Percentiles rank a stretch among this genome's conserved stretches.
Evolutionary conservation across 2,113 vertebrate genomes (phyloP).

Genomic region (Bettongia penicillata): DNA sequence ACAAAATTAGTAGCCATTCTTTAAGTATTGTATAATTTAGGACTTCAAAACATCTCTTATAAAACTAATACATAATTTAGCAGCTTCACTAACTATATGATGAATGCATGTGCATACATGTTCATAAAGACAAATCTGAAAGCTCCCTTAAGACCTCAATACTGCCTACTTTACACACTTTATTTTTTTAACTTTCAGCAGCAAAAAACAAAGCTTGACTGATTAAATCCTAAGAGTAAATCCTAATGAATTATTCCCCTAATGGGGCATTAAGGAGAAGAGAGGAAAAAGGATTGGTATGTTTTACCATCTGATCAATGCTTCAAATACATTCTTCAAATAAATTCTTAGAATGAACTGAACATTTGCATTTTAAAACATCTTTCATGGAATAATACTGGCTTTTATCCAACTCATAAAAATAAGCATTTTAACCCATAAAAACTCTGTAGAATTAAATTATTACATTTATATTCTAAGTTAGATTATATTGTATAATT

Average conservation of each 20-base stretch:
- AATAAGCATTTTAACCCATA: not conserved
- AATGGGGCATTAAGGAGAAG: not conserved
- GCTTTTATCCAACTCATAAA: not conserved
- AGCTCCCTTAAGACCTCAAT: not conserved
- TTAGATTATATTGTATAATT: not conserved
- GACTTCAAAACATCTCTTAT: conserved; percentile 10
- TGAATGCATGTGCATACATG: not conserved
- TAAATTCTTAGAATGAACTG: not conserved
- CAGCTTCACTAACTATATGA: not conserved
- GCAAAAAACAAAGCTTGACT: not conserved
- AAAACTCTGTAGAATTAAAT: not conserved
- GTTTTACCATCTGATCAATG: not conserved
- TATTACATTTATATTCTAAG: not conserved
- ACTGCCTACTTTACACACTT: not conserved
- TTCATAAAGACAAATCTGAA: not conserved
- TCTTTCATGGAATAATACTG: not conserved
- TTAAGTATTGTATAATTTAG: conserved; percentile 17
- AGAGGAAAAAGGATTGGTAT: not conserved
- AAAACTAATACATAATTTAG: not conserved
- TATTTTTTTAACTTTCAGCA: not conserved
- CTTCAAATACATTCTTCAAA: not conserved
- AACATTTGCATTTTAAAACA: not conserved
- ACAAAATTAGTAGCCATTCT: not conserved
- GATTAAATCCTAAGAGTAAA: not conserved
- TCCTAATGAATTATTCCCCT: not conserved